A percentile compares a stretch with the other conserved stretches of the same genome.
phyloP scores from a whole-genome alignment of 2,888 invertebrate genomes.

The Megamerina dolium region DNA sequence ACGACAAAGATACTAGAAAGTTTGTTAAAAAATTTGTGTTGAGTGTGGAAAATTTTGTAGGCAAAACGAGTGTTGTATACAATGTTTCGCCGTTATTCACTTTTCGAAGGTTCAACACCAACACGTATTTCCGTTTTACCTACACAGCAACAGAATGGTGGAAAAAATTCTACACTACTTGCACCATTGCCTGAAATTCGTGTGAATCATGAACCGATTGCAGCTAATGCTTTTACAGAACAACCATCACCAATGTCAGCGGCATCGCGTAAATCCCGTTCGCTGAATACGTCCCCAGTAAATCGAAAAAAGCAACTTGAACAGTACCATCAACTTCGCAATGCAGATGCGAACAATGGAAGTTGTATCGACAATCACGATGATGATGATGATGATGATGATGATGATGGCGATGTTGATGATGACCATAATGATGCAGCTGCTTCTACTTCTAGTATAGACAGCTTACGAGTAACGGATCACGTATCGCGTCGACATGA shows the following conservation, averaged over 20 bases:
- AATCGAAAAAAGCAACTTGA: conserved; percentile 38
- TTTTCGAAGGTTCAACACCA: conserved; percentile 42
- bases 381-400: background rate
- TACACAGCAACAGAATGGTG: conserved; percentile 22
- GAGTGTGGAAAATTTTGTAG: no score
- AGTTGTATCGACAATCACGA: background rate
- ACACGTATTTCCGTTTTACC: conserved; percentile 38
- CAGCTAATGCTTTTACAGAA: conserved; percentile 15
- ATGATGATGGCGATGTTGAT: background rate
- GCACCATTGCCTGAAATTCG: conserved; percentile 22
- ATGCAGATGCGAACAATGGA: background rate
- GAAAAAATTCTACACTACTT: no score
- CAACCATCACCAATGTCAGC: conserved; percentile 17
- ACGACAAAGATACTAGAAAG: no score
- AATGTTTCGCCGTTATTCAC: conserved; percentile 43
- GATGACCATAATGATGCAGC: conserved; percentile 2
- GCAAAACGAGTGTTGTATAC: no score
- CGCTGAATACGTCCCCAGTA: conserved; percentile 45
- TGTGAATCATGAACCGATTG: conserved; percentile 29
- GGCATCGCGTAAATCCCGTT: conserved; percentile 28
- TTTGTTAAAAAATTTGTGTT: no score
- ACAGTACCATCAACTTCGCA: background rate
- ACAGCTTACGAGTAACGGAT: conserved; percentile 33
- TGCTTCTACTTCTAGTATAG: conserved; percentile 15
- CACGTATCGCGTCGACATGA: conserved; percentile 40